Evolutionary conservation across 2,888 invertebrate species (phyloP), one percentile per base, ranked within the genome.

Genomic region (Oxystoma pomonae): DNA sequence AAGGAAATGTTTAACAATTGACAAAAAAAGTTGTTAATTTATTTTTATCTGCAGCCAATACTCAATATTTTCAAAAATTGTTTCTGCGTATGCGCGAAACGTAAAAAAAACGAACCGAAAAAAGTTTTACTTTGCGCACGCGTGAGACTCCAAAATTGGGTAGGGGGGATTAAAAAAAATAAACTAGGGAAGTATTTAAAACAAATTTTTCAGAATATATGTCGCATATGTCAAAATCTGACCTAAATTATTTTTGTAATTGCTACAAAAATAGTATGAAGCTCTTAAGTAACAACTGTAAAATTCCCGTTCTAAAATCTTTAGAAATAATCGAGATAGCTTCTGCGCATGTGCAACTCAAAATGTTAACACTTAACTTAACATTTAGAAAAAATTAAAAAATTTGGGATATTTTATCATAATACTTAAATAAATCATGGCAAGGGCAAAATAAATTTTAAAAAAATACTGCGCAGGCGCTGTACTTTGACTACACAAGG

Each of bases 301-400:
- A 50, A 50, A 50, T 50, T 50, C 12, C 12, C 50, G 50, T 50
- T 50, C 50, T 50, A n/a, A 50, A 50, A 50, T n/a, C 50, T 50
- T 50, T 12, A 50, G 50, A 12, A 50, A 50, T 50, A 12, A 12
- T 9, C 9, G 50, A 50, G 50, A 50, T 50, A 12, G 50, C 50
- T 50, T 50, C 50, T 50, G 50, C 50, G 50, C 50, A 50, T 50
- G 50, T 50, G 50, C n/a, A 50, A 50, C n/a, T n/a, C 50, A 50
- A 50, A 50, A 50, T 50, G n/a, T n/a, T n/a, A n/a, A n/a, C n/a
- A n/a, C n/a, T n/a, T n/a, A n/a, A n/a, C n/a, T n/a, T n/a, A n/a
- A n/a, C n/a, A n/a, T n/a, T n/a, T n/a, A n/a, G n/a, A n/a, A n/a
- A n/a, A n/a, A n/a, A n/a, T n/a, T n/a, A n/a, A n/a, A n/a, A n/a